phyloP scores from a whole-genome alignment of 2,797 vertebrate species.

The Amphiprion clarkii region DNA sequence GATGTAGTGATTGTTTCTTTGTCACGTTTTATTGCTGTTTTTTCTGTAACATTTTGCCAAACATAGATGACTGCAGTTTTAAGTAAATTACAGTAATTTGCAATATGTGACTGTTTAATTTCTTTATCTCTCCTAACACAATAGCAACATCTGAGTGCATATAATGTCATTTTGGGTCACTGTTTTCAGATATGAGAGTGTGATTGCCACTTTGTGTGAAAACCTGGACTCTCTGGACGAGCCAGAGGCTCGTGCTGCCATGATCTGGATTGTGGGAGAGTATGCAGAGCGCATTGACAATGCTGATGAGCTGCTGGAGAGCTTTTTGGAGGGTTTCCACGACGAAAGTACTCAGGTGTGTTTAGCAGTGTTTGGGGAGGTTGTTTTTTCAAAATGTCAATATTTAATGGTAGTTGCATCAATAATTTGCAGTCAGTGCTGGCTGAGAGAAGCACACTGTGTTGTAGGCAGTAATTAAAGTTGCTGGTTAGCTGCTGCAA shows the following conservation, averaged over 20 bases:
- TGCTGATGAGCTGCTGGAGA: conserved; percentile 97
- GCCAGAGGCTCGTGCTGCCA: conserved; percentile 96
- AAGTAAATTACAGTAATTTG: background rate
- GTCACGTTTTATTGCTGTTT: background rate
- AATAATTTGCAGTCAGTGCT: conserved; percentile 23
- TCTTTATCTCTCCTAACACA: background rate
- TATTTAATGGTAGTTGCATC: conserved; percentile 16
- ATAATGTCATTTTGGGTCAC: conserved; percentile 11
- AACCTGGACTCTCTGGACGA: conserved; percentile 98
- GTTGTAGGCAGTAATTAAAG: conserved; percentile 21
- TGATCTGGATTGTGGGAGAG: conserved; percentile 99
- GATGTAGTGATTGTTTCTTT: background rate
- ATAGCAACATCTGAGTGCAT: conserved; percentile 8
- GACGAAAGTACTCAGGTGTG: conserved; percentile 98
- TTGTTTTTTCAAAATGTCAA: conserved; percentile 14
- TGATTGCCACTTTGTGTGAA: conserved; percentile 97
- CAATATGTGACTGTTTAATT: background rate
- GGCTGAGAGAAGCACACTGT: conserved; percentile 1
- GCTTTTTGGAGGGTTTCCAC: conserved; percentile 98
- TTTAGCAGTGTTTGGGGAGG: conserved; percentile 16
- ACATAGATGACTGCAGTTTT: background rate
- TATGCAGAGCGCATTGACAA: conserved; percentile 99
- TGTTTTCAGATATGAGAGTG: conserved; percentile 93
- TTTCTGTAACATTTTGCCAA: background rate
- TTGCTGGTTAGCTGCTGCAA: background rate